Percentiles rank a stretch among this genome's conserved stretches.
Conservation (phyloP, 37 sponge, comb jelly and placozoan genomes). For the Aplysina aerophoba region DNA sequence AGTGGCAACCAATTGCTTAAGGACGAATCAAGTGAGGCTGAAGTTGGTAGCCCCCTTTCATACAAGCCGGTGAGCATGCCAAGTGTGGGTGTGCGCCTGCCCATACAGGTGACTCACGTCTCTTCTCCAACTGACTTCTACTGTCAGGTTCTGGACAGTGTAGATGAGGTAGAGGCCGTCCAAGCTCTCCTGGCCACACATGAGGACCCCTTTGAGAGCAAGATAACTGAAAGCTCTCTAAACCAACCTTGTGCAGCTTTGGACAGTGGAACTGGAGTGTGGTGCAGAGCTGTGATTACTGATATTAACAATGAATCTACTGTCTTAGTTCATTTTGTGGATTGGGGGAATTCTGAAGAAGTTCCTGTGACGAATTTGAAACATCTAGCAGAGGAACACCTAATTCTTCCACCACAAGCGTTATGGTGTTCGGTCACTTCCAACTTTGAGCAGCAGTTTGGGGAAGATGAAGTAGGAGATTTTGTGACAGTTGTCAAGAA, state of each 20-base stretch:
- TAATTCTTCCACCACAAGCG: conserved; percentile 52
- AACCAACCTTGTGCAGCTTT: conserved; percentile 22
- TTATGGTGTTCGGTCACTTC: conserved; percentile 49
- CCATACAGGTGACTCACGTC: neutral
- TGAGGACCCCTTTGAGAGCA: too few species aligned
- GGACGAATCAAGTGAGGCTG: neutral
- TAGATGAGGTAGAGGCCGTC: neutral
- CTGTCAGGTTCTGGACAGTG: conserved; percentile 14
- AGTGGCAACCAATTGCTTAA: neutral
- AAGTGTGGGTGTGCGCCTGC: neutral
- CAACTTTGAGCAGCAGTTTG: conserved; percentile 56
- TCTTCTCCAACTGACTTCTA: conserved; percentile 7
- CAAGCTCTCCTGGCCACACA: neutral
- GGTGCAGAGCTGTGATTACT: conserved; percentile 24
- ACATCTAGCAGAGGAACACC: conserved; percentile 19
- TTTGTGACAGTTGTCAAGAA: conserved; percentile 9
- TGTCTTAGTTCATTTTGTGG: conserved; percentile 61
- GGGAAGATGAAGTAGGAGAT: conserved; percentile 1
- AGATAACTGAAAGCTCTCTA: neutral
- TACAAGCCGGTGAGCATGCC: neutral
- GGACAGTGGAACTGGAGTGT: neutral
- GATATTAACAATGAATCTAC: neutral
- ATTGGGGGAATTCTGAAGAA: conserved; percentile 74
- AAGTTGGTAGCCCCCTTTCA: neutral
- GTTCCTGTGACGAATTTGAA: conserved; percentile 27